Percentiles rank a stretch among this genome's conserved stretches.
Conservation (phyloP, 2,888 invertebrate species). For the Oscheius sp. region DNA sequence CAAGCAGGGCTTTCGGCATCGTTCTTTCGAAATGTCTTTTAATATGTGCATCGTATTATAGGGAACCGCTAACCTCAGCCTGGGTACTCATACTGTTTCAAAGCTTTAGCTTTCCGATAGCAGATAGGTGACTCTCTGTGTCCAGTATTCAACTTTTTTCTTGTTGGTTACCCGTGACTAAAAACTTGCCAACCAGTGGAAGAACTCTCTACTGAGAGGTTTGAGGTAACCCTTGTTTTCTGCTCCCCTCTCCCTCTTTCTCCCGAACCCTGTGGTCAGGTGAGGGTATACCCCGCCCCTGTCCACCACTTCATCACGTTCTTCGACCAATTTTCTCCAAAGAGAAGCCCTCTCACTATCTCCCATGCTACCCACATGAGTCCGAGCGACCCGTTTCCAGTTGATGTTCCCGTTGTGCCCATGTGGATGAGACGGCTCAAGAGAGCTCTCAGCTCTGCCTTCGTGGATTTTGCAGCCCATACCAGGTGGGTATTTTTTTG, state of each 20-base stretch:
- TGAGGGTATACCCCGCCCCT: background rate
- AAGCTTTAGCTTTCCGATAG: background rate
- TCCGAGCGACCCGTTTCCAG: constrained; percentile 15
- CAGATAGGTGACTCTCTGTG: background rate
- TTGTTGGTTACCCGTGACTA: no score
- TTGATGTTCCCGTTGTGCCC: constrained; percentile 17
- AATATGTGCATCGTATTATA: no score
- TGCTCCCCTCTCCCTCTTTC: background rate
- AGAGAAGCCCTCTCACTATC: background rate
- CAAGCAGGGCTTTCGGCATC: background rate
- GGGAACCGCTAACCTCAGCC: no score
- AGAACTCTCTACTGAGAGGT: background rate
- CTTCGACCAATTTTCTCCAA: no score
- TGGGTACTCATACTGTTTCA: background rate
- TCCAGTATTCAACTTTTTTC: no score
- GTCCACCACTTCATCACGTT: background rate
- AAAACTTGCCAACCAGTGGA: no score
- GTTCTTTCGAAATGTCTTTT: no score
- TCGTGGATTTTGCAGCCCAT: constrained; percentile 66
- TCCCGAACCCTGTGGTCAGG: background rate
- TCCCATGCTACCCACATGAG: background rate
- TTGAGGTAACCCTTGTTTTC: background rate
- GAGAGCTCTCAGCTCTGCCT: constrained; percentile 44
- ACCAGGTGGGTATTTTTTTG: constrained; percentile 52
- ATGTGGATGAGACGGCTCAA: constrained; percentile 26